Evolutionary conservation across 1,140 invertebrate genomes (phyloP).

Genomic region (Lineus longissimus): DNA sequence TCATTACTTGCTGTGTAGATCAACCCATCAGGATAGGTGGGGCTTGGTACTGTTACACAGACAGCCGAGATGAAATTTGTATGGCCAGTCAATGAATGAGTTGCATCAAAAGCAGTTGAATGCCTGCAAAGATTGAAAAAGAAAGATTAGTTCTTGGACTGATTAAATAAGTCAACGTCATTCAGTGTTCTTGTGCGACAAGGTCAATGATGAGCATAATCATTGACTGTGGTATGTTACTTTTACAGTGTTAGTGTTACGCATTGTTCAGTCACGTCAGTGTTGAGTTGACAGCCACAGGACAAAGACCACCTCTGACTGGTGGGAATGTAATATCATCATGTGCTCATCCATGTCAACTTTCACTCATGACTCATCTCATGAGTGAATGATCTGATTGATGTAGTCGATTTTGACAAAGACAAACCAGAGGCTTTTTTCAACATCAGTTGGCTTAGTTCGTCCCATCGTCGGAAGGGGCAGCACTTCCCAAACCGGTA

Average conservation of each 20-base stretch:
- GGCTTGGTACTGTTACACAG: slow-evolving; percentile 67
- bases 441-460: too few relatives aligned
- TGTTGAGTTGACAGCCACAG: too few relatives aligned
- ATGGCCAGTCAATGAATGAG: slow-evolving; percentile 65
- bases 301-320: too few relatives aligned
- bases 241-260: not conserved
- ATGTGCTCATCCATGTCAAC: too few relatives aligned
- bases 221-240: not conserved
- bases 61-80: slow-evolving; percentile 81
- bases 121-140: slow-evolving; percentile 54
- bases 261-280: not conserved
- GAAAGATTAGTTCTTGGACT: slow-evolving; percentile 20
- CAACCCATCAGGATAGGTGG: slow-evolving; percentile 68
- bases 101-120: slow-evolving; percentile 61
- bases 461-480: not conserved
- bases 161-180: not conserved
- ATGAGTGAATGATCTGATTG: too few relatives aligned
- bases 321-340: too few relatives aligned
- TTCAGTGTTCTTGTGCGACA: not conserved
- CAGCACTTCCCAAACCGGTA: not conserved
- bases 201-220: not conserved
- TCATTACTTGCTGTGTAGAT: slow-evolving; percentile 89
- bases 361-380: too few relatives aligned
- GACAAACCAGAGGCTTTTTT: too few relatives aligned
- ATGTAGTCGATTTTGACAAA: too few relatives aligned